Base-by-base conservation (phyloP, 2,888 invertebrate species). In the Mellilla xanthometata region DNA sequence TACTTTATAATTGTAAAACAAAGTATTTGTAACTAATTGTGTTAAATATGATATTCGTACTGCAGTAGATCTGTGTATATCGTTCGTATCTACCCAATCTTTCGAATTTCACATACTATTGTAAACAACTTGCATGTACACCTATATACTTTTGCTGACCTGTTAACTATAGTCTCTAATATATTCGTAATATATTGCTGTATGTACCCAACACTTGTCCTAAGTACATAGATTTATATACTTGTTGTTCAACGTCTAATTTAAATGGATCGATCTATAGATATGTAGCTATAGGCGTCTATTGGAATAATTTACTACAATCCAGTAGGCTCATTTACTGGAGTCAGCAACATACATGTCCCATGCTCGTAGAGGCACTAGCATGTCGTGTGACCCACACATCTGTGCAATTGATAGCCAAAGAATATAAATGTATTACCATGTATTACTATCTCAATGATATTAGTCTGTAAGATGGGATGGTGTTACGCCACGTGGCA, bases 31-130 rank as follows among this genome's bases (percentile, higher is more conserved):
- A 82, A 80, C 79, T 81, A 80, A 80, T 80, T 83, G 78, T 82
- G 79, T 85, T 83, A 60, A 74, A 76, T 74, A 79, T 79, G 74
- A 81, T 85, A 76, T 83, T 78, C 76, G 80, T 86, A 85, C 81
- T 73, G 77, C 81, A 81, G 84, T 88, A 87, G 87, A 87, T 82
- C 85, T 85, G 85, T 87, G 85, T 86, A 76, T 76, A 71, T 72
- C 54, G 66, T 76, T 72, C 74, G 68, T 72, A 58, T 55, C 52
- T 69, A 73, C 67, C 76, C 78, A 78, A 81, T 76, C 75, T 81
- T 79, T 78, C 72, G 72, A 81, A 78, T 77, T 76, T 81, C 71
- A 65, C 68, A 69, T 68, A 60, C 55, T 42, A 50, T 46, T 48
- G 50, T 54, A 49, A 49, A 49, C 48, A 47, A 48, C 60, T 66